Evolutionary conservation across 2,113 vertebrate species (phyloP).

Genomic region (Mellivora capensis): DNA sequence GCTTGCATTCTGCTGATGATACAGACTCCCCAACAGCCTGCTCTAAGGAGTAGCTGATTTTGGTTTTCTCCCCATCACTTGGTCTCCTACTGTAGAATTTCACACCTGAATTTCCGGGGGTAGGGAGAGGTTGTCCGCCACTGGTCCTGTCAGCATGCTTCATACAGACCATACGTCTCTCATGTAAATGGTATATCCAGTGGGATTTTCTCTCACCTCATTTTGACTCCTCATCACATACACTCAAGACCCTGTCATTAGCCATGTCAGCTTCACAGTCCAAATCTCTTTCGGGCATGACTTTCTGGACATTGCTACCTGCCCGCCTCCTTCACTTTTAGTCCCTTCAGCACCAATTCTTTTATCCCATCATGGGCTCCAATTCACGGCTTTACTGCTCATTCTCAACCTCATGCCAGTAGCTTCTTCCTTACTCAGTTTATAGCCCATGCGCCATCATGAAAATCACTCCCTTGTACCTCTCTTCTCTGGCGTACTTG

Average conservation of each 20-base stretch:
- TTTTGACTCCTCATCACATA: neutral
- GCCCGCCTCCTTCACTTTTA: neutral
- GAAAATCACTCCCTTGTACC: neutral
- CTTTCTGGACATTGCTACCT: neutral
- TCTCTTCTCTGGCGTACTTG: neutral
- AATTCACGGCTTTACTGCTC: neutral
- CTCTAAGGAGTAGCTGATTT: neutral
- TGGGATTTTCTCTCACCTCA: neutral
- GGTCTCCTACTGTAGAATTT: neutral
- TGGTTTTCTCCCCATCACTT: neutral
- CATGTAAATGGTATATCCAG: neutral
- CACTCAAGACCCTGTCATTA: neutral
- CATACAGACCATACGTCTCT: neutral
- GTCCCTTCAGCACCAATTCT: neutral
- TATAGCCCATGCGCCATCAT: neutral
- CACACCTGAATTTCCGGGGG: neutral
- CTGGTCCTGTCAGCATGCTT: neutral
- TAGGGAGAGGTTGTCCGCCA: too few species aligned
- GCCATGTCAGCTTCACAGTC: neutral
- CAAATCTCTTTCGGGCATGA: neutral
- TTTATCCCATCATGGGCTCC: neutral
- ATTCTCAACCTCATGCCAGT: neutral
- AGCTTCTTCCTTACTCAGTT: neutral
- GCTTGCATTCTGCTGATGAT: neutral
- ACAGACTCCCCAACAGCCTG: neutral